phyloP scores from a whole-genome alignment of 2,888 invertebrate genomes.

The Nomada fabriciana region DNA sequence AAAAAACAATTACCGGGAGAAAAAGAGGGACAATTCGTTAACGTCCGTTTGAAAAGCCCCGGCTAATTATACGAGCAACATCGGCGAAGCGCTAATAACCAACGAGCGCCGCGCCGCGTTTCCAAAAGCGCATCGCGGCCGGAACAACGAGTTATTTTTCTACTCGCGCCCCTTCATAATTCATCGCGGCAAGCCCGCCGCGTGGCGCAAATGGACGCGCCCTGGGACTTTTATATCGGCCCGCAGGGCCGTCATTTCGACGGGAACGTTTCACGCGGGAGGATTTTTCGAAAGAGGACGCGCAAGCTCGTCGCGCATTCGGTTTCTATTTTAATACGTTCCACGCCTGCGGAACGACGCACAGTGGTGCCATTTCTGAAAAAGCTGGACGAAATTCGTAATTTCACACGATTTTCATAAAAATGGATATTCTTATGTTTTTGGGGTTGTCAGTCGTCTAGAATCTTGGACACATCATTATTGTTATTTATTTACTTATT shows the following conservation, averaged over 20 bases:
- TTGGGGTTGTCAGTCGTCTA: too few relatives aligned
- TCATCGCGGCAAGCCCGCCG: constrained; percentile 7
- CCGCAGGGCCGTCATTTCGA: constrained; percentile 21
- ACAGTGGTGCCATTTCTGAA: too few relatives aligned
- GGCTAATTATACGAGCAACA: constrained; percentile 40
- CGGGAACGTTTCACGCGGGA: constrained; percentile 31
- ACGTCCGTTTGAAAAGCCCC: constrained; percentile 37
- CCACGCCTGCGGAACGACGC: constrained; percentile 70
- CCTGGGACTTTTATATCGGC: constrained; percentile 33
- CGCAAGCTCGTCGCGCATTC: constrained; percentile 65
- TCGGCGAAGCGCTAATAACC: constrained; percentile 2
- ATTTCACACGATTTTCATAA: too few relatives aligned
- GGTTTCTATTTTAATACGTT: constrained; percentile 76
- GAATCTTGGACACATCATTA: too few relatives aligned
- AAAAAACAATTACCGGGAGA: constrained; percentile 32
- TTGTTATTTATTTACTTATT: too few relatives aligned
- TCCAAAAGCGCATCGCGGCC: not conserved
- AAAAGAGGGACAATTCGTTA: constrained; percentile 44
- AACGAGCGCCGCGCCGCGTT: not conserved
- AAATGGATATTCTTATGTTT: too few relatives aligned
- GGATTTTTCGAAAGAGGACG: constrained; percentile 2
- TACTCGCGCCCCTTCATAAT: constrained; percentile 36
- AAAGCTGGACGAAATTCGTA: too few relatives aligned
- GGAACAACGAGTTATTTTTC: constrained; percentile 28
- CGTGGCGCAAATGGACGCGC: constrained; percentile 39